Conservation (phyloP, 2,888 invertebrate species). For the Volucella zonaria region DNA sequence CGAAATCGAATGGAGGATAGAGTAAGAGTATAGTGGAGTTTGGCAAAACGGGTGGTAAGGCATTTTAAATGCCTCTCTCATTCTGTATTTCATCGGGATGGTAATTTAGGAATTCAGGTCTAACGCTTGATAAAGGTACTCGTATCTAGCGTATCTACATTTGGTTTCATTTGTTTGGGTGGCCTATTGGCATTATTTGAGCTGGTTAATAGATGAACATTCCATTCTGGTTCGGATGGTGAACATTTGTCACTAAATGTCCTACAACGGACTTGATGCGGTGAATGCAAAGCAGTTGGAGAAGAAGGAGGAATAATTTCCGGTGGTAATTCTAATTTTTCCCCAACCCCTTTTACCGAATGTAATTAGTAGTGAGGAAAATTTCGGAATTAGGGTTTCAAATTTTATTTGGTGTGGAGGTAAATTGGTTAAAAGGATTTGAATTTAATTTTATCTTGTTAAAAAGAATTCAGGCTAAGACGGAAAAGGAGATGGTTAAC, state of each 20-base stretch:
- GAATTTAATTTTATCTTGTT: constrained; percentile 18
- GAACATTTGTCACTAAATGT: constrained; percentile 39
- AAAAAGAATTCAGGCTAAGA: neutral
- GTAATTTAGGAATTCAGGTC: constrained; percentile 62
- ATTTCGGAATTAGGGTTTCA: constrained; percentile 20
- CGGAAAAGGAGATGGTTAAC: neutral
- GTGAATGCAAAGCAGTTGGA: neutral
- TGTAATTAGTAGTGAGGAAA: constrained; percentile 40
- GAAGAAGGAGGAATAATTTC: constrained; percentile 32
- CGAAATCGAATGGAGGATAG: neutral
- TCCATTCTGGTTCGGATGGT: constrained; percentile 20
- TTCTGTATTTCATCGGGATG: constrained; percentile 57
- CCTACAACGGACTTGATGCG: neutral
- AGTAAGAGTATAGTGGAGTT: neutral
- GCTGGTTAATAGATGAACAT: constrained; percentile 45
- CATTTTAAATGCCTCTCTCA: constrained; percentile 54
- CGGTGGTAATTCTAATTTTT: constrained; percentile 4
- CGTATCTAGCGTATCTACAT: no score
- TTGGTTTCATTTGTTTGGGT: constrained; percentile 8
- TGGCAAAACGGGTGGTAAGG: neutral
- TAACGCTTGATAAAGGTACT: constrained; percentile 59
- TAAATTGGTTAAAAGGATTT: neutral
- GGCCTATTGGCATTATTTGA: constrained; percentile 43
- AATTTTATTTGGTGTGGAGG: neutral
- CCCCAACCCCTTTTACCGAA: constrained; percentile 21